Base-by-base conservation (phyloP, 1,140 invertebrate species). In the Chionoecetes opilio region DNA sequence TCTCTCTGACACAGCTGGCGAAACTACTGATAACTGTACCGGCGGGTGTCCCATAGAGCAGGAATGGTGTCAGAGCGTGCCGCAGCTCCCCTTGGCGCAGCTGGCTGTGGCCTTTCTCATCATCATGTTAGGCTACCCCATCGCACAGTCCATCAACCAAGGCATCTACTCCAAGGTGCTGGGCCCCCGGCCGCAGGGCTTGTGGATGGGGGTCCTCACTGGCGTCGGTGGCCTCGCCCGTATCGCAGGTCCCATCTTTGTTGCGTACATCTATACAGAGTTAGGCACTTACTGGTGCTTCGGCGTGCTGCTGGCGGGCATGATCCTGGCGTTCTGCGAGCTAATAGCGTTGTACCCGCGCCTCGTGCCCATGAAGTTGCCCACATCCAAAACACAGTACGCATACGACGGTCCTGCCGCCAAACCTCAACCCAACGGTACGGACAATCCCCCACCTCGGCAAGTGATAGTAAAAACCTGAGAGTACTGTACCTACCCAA, bases 121-220 rank as follows among this genome's bases (percentile, higher is more conserved):
- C 6, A 87, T 85, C n/a, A 87, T 95, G 5, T 75, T 90, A 14
- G 95, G 95, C 8, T 96, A 94, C 31, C 96, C 96, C 26, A 86
- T 95, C 2, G 85, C 75, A 31, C 82, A 82, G 14, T 87, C 92
- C 5, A 91, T 96, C 46, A 32, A 31, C 37, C 85, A 91, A n/a
- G 41, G 95, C 29, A 84, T 96, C 26, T 96, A 94, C 75, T 96
- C 96, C 32, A 96, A 96, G 75, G 91, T 96, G 87, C 87, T 96
- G 14, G 93, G 95, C 0, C 93, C 95, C 32, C 92, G 91, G 34
- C 93, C 92, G 2, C 94, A 96, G 46, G 96, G 96, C 8, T 29
- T 96, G 0, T 96, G 96, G 96, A 96, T 96, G 96, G 96, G 96
- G 0, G 32, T 96, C 0, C 86, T 96, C 88, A 96, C 96, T 2